phyloP scores from a whole-genome alignment of 2,797 vertebrate species.

The Mormyrops boulengeri region DNA sequence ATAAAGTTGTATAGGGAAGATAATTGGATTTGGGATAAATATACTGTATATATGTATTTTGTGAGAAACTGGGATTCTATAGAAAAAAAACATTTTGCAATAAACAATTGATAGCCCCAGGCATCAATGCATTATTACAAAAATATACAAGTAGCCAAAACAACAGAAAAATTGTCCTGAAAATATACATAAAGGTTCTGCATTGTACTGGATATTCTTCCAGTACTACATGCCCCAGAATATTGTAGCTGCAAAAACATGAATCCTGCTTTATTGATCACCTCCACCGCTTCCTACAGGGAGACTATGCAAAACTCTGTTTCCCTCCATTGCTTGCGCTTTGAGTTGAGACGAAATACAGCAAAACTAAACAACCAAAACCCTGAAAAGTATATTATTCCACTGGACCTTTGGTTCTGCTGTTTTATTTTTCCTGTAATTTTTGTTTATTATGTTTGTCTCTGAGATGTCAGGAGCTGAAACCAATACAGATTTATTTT shows the following conservation, averaged over 20 bases:
- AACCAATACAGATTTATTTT: background rate
- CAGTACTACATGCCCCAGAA: conserved; percentile 3
- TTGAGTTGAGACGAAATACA: background rate
- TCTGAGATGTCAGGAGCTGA: background rate
- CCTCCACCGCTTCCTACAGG: background rate
- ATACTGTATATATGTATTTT: background rate
- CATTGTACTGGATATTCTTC: background rate
- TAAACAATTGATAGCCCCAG: background rate
- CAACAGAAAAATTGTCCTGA: background rate
- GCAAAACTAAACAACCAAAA: background rate
- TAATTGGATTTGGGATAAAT: background rate
- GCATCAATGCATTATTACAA: background rate
- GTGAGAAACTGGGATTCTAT: background rate
- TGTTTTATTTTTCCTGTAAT: background rate
- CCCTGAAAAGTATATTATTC: background rate
- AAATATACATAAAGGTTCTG: background rate
- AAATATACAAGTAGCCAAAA: background rate
- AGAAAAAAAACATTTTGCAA: background rate
- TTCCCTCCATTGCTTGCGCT: background rate
- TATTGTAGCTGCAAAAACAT: background rate
- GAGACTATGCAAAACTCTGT: background rate
- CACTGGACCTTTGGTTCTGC: background rate
- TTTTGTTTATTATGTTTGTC: background rate
- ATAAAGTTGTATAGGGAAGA: background rate
- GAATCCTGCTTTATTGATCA: background rate